Conservation (phyloP, 2,797 vertebrate genomes). For the Adelosebastes latens region DNA sequence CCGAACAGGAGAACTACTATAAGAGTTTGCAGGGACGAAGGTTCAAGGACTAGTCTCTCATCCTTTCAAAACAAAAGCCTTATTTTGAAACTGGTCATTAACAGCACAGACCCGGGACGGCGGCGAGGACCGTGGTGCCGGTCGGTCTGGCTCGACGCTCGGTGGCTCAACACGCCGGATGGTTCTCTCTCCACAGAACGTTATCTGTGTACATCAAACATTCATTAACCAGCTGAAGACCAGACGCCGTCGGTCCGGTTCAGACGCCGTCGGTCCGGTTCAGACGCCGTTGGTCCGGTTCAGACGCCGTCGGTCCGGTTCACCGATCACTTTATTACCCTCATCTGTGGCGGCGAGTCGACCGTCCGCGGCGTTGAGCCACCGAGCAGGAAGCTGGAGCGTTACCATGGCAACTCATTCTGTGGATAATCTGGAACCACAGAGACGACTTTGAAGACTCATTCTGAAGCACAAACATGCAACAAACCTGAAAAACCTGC, state of each 20-base stretch:
- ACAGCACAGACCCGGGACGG: constrained; percentile 27
- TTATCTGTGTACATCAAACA: not conserved
- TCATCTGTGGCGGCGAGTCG: not conserved
- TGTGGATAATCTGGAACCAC: constrained; percentile 4
- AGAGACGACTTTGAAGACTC: constrained; percentile 15
- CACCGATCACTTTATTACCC: not conserved
- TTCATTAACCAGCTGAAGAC: not conserved
- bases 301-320: no score
- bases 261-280: no score
- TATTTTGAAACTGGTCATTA: constrained; percentile 27
- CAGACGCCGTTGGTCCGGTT: no score
- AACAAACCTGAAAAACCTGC: not conserved
- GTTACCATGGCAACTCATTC: constrained; percentile 29
- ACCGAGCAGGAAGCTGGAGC: not conserved
- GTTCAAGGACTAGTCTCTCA: constrained; percentile 79
- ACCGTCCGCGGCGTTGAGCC: not conserved
- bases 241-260: not conserved
- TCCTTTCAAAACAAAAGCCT: constrained; percentile 55
- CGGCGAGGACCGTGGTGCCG: constrained; percentile 14
- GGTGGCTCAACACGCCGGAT: constrained; percentile 5
- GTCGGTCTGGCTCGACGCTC: not conserved
- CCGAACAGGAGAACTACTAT: constrained; percentile 67
- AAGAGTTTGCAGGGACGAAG: constrained; percentile 66
- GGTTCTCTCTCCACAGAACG: not conserved
- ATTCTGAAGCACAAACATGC: constrained; percentile 37